A percentile compares a stretch with the other conserved stretches of the same genome.
Conservation (phyloP, 2,113 vertebrate genomes). For the Loxodonta africana region DNA sequence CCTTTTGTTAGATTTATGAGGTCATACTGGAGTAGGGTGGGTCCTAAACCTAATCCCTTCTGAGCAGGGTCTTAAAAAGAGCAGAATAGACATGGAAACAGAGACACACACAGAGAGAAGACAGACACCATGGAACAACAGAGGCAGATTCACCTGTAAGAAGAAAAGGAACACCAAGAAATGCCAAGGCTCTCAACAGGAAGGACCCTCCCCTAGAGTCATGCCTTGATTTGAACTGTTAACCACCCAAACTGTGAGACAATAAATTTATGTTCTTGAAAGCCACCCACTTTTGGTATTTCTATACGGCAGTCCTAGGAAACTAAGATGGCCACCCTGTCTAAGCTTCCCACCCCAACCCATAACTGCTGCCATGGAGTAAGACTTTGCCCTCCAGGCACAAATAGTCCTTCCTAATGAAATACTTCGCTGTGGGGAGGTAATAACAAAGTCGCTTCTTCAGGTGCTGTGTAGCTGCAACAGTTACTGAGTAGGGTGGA, state of each 20-base stretch:
- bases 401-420: neutral
- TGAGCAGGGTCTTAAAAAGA: neutral
- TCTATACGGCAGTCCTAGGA: neutral
- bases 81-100: neutral
- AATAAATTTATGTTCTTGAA: neutral
- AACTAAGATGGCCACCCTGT: neutral
- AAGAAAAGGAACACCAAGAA: neutral
- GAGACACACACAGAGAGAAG: neutral
- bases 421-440: neutral
- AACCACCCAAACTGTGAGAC: neutral
- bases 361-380: neutral
- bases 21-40: neutral
- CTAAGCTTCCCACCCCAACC: neutral
- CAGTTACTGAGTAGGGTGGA: neutral
- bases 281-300: neutral
- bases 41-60: neutral
- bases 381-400: neutral
- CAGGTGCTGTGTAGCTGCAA: neutral
- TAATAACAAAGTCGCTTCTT: neutral
- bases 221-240: neutral
- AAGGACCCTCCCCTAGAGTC: neutral
- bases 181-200: neutral
- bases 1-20: neutral
- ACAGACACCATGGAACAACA: neutral
- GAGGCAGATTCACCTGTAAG: neutral